Base-by-base conservation (phyloP, 2,888 invertebrate species). In the Rhagium mordax region DNA sequence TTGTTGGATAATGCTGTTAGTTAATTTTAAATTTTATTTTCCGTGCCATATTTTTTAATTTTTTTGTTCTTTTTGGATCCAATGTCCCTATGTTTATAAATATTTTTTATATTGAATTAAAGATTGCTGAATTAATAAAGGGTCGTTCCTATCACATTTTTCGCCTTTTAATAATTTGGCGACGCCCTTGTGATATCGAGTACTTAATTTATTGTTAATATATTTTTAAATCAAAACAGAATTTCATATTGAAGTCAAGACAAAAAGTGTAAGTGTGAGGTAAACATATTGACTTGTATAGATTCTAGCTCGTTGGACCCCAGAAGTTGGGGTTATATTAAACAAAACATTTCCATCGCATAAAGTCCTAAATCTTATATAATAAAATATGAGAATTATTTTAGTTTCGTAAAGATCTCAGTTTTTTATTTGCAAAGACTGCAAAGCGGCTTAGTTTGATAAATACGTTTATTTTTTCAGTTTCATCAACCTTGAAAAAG, bases 201-300 rank as follows among this genome's bases (percentile, higher is more conserved):
- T 53, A 53, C 53, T 53, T 24, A 53, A 53, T 10, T n/a, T 41
- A n/a, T n/a, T n/a, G n/a, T n/a, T n/a, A 41, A 3, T n/a, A 41
- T 41, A 21, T n/a, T 21, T 2, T 10, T 53, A 53, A n/a, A 20
- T 20, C 13, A n/a, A 21, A 24, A 21, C 13, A 21, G 8, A 2
- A n/a, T 4, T 53, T 53, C 7, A n/a, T 20, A 20, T 0, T 53
- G 4, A 24, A 41, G n/a, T 41, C n/a, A n/a, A 4, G 3, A 24
- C 24, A 6, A n/a, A n/a, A 2, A n/a, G 41, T 41, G n/a, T n/a
- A 41, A 2, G 2, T 21, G 24, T 53, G 24, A 20, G 53, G 21
- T 53, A 53, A 53, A 53, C 53, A 21, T 53, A 21, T 53, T n/a
- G 41, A 41, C n/a, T 41, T 41, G 41, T 41, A 13, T 41, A 41